Base-by-base conservation (phyloP, 2,888 invertebrate genomes). In the Cephus pulcher region DNA sequence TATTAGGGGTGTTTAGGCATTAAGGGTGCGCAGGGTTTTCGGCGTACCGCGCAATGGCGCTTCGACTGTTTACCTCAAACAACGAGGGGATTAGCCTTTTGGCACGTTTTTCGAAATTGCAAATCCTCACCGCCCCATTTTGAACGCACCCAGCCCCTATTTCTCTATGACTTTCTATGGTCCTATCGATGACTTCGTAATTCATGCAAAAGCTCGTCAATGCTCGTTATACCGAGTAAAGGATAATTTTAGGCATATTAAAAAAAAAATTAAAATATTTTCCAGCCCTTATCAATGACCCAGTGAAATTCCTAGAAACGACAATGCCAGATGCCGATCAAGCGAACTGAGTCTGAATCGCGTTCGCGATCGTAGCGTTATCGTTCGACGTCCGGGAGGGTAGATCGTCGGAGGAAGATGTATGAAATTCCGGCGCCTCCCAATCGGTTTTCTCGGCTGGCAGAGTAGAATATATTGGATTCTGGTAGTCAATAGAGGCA, bases 401-500 rank as follows among this genome's bases (percentile, higher is more conserved):
- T 75, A 75, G n/a, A 56, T 37, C 69, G 75, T 33, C 35, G 73
- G 75, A 78, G 81, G 81, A 89, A 90, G 90, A 90, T 88, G 90
- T 90, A 90, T 90, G 89, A 90, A 90, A 90, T 90, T 90, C 88
- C 87, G 89, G 90, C 86, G 87, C 89, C 90, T 88, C 88, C 90
- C 89, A 88, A 88, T 89, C 88, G 89, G 88, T 89, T 89, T 90
- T 89, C 88, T 87, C 86, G 85, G 84, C 85, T 80, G 83, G 86
- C 86, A 86, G 87, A 88, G 89, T 87, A 87, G 89, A 90, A 90
- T 90, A 90, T 90, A 90, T 90, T 89, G 90, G 89, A 90, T 90
- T 89, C 90, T 89, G 89, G 88, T 89, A 90, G 90, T 91, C 90
- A 90, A 90, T 91, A 91, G 91, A 89, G 86, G 89, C 89, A 90